Conservation (phyloP, 1,140 invertebrate species). For the Listronotus oregonensis region DNA sequence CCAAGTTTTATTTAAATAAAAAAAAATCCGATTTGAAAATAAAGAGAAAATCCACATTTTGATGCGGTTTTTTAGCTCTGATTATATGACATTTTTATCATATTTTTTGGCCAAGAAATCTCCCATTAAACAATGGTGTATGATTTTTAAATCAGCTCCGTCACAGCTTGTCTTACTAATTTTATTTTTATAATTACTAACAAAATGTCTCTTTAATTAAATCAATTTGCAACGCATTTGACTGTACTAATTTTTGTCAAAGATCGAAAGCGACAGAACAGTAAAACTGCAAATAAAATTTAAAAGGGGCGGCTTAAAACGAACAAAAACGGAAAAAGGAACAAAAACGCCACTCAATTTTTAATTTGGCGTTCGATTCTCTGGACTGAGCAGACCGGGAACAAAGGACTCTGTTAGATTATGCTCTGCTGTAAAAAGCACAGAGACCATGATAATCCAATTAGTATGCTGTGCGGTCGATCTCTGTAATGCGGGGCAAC, state of each 20-base stretch:
- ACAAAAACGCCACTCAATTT: slow-evolving; percentile 43
- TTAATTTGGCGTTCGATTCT: slow-evolving; percentile 42
- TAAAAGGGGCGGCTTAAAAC: slow-evolving; percentile 12
- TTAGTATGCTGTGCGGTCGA: slow-evolving; percentile 51
- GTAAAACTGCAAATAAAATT: slow-evolving; percentile 11
- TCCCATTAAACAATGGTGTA: too few relatives aligned
- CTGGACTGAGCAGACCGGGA: slow-evolving; percentile 36
- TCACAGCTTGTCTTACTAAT: too few relatives aligned
- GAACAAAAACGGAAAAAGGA: slow-evolving; percentile 34
- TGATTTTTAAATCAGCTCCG: too few relatives aligned
- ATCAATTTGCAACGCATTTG: slow-evolving; percentile 4
- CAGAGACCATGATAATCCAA: slow-evolving; percentile 51
- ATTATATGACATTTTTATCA: too few relatives aligned
- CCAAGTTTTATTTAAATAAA: too few relatives aligned
- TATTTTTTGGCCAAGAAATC: too few relatives aligned
- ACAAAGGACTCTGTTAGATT: slow-evolving; percentile 46
- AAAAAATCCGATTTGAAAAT: too few relatives aligned
- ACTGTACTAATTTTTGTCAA: not conserved
- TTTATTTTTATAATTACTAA: too few relatives aligned
- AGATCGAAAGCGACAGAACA: not conserved
- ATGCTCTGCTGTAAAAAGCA: slow-evolving; percentile 47
- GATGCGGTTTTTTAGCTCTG: too few relatives aligned
- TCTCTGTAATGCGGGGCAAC: slow-evolving; percentile 2
- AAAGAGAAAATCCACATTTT: too few relatives aligned
- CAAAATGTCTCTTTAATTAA: too few relatives aligned